Percentiles rank a stretch among this genome's conserved stretches.
Evolutionary conservation across 2,113 vertebrate species (phyloP).

Genomic region (Scalopus aquaticus): DNA sequence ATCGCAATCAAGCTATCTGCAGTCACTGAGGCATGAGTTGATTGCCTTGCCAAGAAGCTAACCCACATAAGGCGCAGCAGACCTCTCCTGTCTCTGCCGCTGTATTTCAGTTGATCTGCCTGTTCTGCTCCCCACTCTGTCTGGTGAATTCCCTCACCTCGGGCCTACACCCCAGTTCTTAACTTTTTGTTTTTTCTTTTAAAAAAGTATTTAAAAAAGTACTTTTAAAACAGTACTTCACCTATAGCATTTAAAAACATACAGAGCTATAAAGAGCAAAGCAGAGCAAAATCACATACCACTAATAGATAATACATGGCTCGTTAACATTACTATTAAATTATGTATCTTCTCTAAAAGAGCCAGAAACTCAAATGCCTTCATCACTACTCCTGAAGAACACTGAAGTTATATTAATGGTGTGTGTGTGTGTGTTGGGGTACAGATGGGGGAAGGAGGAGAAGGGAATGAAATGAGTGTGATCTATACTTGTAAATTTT

Average conservation of each 20-base stretch:
- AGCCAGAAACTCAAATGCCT: slow-evolving; percentile 60
- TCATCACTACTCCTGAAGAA: slow-evolving; percentile 27
- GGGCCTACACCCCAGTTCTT: background rate
- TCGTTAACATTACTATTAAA: slow-evolving; percentile 69
- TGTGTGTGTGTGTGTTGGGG: too few species aligned
- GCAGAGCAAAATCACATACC: background rate
- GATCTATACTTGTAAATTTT: slow-evolving; percentile 18
- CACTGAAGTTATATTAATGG: background rate
- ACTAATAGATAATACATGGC: slow-evolving; percentile 49
- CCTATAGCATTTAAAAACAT: slow-evolving; percentile 20
- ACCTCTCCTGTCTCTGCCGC: too few species aligned
- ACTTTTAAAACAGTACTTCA: slow-evolving; percentile 43
- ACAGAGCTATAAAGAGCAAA: background rate
- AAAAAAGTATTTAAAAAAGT: too few species aligned
- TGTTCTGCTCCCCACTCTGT: too few species aligned
- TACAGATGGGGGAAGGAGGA: too few species aligned
- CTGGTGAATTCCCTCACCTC: too few species aligned
- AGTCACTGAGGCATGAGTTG: too few species aligned
- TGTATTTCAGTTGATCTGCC: too few species aligned
- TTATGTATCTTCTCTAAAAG: slow-evolving; percentile 66
- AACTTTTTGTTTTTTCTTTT: slow-evolving; percentile 39
- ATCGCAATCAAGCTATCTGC: too few species aligned
- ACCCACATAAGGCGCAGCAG: too few species aligned
- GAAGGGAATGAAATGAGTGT: background rate
- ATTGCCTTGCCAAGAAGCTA: too few species aligned